phyloP scores from a whole-genome alignment of 2,113 vertebrate genomes.

The Oreochromis niloticus region DNA sequence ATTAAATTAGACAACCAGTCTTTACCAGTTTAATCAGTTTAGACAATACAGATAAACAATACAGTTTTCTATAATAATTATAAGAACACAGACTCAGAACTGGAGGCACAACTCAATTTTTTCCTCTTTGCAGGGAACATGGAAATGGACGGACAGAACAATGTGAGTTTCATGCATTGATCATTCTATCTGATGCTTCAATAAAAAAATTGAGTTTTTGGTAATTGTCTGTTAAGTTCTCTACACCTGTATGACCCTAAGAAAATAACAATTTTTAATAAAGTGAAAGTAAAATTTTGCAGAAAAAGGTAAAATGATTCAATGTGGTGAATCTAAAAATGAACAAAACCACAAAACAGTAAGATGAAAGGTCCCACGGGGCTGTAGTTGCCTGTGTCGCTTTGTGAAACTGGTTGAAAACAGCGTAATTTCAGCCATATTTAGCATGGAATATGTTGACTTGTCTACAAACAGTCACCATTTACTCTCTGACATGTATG shows the following conservation, averaged over 20 bases:
- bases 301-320: background rate
- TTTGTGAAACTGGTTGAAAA: background rate
- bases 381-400: background rate
- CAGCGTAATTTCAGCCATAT: background rate
- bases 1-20: background rate
- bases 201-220: background rate
- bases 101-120: fast-evolving
- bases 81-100: background rate
- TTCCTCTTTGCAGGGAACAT: background rate
- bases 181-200: background rate
- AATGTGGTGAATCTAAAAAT: background rate
- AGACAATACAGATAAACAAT: background rate
- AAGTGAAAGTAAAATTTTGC: background rate
- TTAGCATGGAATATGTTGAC: background rate
- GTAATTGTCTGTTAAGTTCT: background rate
- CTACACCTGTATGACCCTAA: background rate
- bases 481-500: background rate
- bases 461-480: background rate
- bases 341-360: background rate
- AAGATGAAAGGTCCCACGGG: background rate
- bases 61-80: background rate
- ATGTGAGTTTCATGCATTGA: background rate
- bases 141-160: background rate
- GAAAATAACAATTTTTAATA: background rate
- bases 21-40: background rate